Conservation (phyloP, 2,888 invertebrate species). For the Chalcosyrphus nemorum region DNA sequence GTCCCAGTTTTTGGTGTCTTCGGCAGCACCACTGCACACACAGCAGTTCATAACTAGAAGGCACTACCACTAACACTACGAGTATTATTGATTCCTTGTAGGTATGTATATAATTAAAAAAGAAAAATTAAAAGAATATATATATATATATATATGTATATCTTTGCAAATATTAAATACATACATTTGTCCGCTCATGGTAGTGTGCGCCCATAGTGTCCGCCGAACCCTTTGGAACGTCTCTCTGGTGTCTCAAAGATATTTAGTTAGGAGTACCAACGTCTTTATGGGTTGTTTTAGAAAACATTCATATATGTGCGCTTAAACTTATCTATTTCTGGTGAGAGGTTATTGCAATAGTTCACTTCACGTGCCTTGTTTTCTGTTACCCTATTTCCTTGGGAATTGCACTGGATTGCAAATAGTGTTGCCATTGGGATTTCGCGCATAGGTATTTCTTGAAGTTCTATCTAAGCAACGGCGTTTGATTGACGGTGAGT, state of each 20-base stretch:
- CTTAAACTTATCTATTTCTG: conserved; percentile 24
- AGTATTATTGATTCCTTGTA: too few species aligned
- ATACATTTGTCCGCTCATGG: neutral
- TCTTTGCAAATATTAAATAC: conserved; percentile 8
- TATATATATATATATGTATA: conserved; percentile 22
- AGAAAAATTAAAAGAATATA: neutral
- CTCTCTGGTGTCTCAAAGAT: conserved; percentile 7
- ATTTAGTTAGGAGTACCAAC: conserved; percentile 8
- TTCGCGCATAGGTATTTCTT: neutral
- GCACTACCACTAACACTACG: neutral
- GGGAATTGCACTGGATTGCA: conserved; percentile 16
- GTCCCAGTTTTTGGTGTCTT: conserved; percentile 24
- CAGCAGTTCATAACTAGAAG: neutral
- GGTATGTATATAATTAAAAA: neutral
- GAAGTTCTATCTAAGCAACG: neutral
- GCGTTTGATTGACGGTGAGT: neutral
- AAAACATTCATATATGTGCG: neutral
- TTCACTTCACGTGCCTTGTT: neutral
- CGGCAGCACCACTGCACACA: neutral
- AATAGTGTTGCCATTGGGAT: conserved; percentile 34
- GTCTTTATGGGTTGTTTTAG: conserved; percentile 4
- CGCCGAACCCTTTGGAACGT: conserved; percentile 32
- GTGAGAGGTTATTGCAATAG: conserved; percentile 32
- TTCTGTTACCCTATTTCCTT: neutral
- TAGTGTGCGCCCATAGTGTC: conserved; percentile 37